Conservation (phyloP, 1,140 invertebrate genomes). For the Camponotus floridanus region DNA sequence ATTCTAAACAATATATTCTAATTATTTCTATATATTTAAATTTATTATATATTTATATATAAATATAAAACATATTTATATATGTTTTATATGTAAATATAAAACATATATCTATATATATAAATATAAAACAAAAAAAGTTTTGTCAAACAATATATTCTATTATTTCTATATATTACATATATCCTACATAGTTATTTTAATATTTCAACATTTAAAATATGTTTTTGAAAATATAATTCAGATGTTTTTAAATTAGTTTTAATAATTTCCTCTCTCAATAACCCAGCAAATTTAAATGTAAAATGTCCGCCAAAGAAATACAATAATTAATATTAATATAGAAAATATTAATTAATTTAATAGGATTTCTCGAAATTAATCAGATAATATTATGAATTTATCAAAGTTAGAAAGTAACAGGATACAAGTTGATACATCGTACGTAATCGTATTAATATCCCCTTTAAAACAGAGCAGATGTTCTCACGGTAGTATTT, state of each 20-base stretch:
- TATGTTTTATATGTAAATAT: too few species aligned
- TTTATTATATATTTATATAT: too few species aligned
- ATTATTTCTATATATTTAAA: background rate
- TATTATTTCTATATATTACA: background rate
- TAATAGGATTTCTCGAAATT: background rate
- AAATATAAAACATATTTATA: background rate
- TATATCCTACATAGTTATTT: background rate
- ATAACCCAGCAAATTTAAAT: background rate
- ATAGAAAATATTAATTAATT: background rate
- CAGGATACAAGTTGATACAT: conserved; percentile 60
- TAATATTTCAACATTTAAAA: background rate
- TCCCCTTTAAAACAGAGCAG: conserved; percentile 60
- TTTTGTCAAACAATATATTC: background rate
- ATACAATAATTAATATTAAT: background rate
- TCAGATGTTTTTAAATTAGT: background rate
- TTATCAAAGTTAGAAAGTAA: background rate
- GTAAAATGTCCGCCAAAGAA: background rate
- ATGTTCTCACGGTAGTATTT: conserved; percentile 56
- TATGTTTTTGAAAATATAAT: background rate
- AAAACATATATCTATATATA: background rate
- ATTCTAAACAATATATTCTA: background rate
- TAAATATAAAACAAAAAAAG: background rate
- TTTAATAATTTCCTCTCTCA: background rate
- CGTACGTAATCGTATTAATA: conserved; percentile 56
- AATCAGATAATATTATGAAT: background rate